Evolutionary conservation across 2,797 vertebrate genomes (phyloP).

Genomic region (Podarcis lilfordi): DNA sequence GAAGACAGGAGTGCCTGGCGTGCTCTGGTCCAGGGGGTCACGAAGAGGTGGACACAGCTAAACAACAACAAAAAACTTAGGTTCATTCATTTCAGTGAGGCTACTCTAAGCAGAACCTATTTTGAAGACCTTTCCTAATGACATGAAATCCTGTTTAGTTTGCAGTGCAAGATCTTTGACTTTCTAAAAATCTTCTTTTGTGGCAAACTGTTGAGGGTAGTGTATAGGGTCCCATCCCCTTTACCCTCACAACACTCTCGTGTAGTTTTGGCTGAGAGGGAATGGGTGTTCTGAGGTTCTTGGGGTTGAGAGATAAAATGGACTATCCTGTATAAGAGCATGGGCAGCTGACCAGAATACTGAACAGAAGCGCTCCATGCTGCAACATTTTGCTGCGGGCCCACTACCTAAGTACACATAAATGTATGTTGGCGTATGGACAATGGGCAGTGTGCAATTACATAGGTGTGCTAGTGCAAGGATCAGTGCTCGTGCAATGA

Average conservation of each 20-base stretch:
- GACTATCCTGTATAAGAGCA: neutral
- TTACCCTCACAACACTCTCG: too few species aligned
- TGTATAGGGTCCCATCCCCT: neutral
- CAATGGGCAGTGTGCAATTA: too few species aligned
- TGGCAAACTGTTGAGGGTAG: neutral
- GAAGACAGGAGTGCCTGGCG: too few species aligned
- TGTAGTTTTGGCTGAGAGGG: too few species aligned
- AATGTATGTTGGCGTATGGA: neutral
- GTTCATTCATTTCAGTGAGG: too few species aligned
- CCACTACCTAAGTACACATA: neutral
- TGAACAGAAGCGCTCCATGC: neutral
- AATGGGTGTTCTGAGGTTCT: too few species aligned
- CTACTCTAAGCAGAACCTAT: too few species aligned
- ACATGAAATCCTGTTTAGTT: neutral
- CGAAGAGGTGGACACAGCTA: too few species aligned
- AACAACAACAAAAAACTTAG: too few species aligned
- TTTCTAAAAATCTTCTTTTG: neutral
- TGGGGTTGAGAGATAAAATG: neutral
- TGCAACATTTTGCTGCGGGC: neutral
- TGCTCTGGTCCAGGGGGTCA: too few species aligned
- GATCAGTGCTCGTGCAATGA: too few species aligned
- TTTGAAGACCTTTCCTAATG: neutral
- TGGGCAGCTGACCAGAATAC: neutral
- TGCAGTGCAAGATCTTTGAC: neutral
- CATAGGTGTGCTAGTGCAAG: too few species aligned